Conservation (phyloP, 1,140 invertebrate genomes). For the Cryptotermes secundus region DNA sequence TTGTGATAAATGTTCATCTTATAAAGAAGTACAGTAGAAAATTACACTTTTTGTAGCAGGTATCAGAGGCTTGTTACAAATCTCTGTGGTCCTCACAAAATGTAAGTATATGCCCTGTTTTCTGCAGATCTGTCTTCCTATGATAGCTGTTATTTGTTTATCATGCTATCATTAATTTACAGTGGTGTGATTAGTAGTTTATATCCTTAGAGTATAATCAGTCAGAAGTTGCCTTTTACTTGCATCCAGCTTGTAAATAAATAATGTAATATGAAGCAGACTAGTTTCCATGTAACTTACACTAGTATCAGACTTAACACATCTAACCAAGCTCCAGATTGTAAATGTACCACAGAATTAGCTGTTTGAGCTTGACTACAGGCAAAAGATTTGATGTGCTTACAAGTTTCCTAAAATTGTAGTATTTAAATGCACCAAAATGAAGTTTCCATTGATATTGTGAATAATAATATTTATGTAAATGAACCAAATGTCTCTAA, state of each 20-base stretch:
- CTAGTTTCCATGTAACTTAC: background rate
- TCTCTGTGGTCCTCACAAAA: conserved; percentile 44
- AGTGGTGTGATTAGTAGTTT: background rate
- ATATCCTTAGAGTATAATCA: background rate
- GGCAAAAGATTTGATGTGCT: no score
- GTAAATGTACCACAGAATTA: no score
- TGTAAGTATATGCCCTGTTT: conserved; percentile 42
- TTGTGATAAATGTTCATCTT: conserved; percentile 21
- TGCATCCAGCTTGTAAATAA: background rate
- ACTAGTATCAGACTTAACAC: no score
- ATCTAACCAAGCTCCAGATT: no score
- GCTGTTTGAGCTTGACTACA: no score
- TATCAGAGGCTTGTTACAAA: conserved; percentile 47
- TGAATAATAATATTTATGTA: no score
- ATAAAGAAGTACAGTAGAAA: conserved; percentile 13
- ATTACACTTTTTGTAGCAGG: conserved; percentile 40
- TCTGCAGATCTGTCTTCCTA: conserved; percentile 3
- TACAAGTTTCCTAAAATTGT: no score
- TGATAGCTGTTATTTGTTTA: conserved; percentile 26
- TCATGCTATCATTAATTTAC: background rate
- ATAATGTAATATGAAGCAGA: background rate
- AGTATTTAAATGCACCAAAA: no score
- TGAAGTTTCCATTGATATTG: no score
- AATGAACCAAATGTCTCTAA: no score
- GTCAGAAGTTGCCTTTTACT: background rate